Conservation (phyloP, 2,113 vertebrate genomes). For the Emydura subglobosa region DNA sequence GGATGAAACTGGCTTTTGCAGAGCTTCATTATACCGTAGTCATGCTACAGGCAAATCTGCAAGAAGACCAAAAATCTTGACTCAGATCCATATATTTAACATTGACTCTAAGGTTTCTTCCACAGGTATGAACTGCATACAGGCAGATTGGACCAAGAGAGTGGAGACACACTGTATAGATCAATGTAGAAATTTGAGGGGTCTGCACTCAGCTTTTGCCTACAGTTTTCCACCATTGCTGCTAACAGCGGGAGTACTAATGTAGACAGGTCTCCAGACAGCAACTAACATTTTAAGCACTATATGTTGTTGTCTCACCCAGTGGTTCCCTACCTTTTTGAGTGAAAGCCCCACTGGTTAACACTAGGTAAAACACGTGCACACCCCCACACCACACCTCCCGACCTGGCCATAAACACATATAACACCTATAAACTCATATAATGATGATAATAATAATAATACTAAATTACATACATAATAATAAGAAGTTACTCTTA, state of each 20-base stretch:
- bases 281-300: constrained; percentile 25
- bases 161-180: neutral
- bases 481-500: too few relatives aligned
- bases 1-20: neutral
- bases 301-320: neutral
- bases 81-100: neutral
- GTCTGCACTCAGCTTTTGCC: neutral
- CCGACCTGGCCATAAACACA: too few relatives aligned
- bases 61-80: neutral
- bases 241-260: neutral
- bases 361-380: too few relatives aligned
- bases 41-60: neutral
- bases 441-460: too few relatives aligned
- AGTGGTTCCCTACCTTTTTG: too few relatives aligned
- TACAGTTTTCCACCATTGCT: constrained; percentile 16
- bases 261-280: neutral
- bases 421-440: too few relatives aligned
- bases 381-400: too few relatives aligned
- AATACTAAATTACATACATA: too few relatives aligned
- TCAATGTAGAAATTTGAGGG: neutral
- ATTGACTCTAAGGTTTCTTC: constrained; percentile 7
- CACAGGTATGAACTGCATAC: neutral
- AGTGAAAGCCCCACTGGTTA: too few relatives aligned
- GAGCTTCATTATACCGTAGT: neutral
- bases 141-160: neutral